Base-by-base conservation (phyloP, 1,140 invertebrate genomes). In the Chymomyza costata region DNA sequence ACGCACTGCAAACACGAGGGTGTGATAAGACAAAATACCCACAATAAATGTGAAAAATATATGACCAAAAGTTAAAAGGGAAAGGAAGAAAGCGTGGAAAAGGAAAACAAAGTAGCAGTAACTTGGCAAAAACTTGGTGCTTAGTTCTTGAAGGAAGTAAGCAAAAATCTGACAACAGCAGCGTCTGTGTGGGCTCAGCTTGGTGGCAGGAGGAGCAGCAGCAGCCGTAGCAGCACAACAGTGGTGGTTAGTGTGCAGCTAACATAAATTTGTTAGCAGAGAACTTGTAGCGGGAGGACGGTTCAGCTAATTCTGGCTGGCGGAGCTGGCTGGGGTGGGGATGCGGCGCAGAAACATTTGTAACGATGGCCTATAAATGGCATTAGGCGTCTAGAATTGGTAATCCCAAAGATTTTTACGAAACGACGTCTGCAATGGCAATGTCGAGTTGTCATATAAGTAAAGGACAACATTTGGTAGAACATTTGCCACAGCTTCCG, bases 31-130 rank as follows among this genome's bases (percentile, higher is more conserved):
- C 76, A 81, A 80, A 81, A 81, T 81, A 81, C 76, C 70, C 55
- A 55, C 65, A 66, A 78, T 81, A 81, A 81, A 82, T 82, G 76
- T 81, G 76, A 81, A 81, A 82, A 82, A 81, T 81, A 81, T 81
- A 82, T 76, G 70, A 70, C 57, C 70, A 60, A 48, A 76, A 74
- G 55, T 65, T 56, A 66, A 70, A 67, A 64, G 58, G 65, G 54
- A 76, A 70, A 65, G 59, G 57, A 80, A 67, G 68, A 57, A 44
- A 56, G 38, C 53, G 47, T 11, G 31, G 13, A 34, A 6, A 34
- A 60, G 14, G 19, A 39, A 35, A 16, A 34, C 15, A n/a, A n/a
- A n/a, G 8, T 3, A 38, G 21, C 25, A 21, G 49, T 63, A 45
- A 43, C 44, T 34, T 65, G 31, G 31, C 31, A 16, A 55, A 63